These are phyloP conservation scores for Pteromalus puparum DNA, from an alignment of 1,140 invertebrate genomes.

Conservation along the genomic window DNA sequence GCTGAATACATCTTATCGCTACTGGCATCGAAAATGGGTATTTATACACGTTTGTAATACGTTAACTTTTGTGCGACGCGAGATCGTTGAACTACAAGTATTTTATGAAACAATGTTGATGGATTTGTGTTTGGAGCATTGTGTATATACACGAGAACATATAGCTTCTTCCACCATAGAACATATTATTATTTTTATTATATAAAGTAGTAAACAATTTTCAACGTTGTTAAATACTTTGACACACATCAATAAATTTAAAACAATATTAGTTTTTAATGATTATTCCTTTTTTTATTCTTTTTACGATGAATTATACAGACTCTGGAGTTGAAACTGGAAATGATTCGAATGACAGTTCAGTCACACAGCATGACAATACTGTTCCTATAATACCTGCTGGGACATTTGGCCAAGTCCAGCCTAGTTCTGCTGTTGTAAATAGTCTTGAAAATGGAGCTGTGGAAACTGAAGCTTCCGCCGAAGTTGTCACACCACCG, in stretches of 20 bases:
- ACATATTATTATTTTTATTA: too few species aligned
- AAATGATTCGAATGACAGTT: slow-evolving; percentile 81
- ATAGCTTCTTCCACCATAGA: too few species aligned
- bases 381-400: slow-evolving; percentile 2
- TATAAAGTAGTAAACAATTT: background rate
- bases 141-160: too few species aligned
- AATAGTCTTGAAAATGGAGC: background rate
- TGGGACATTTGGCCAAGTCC: slow-evolving; percentile 11
- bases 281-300: background rate
- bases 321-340: slow-evolving; percentile 82
- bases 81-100: background rate
- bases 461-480: background rate
- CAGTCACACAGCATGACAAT: slow-evolving; percentile 60
- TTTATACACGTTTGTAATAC: background rate
- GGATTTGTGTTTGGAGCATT: too few species aligned
- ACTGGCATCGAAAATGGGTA: slow-evolving; percentile 17
- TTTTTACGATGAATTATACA: slow-evolving; percentile 67
- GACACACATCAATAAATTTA: background rate
- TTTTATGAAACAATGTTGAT: too few species aligned
- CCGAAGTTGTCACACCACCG: background rate
- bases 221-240: too few species aligned
- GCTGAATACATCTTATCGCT: slow-evolving; percentile 4
- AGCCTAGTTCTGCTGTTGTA: background rate
- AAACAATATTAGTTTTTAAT: background rate
- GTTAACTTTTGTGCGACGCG: slow-evolving; percentile 8